Base-by-base conservation (phyloP, 30 jellyfish, hydroid and myxozoan species). In the Aurelia coerulea region DNA sequence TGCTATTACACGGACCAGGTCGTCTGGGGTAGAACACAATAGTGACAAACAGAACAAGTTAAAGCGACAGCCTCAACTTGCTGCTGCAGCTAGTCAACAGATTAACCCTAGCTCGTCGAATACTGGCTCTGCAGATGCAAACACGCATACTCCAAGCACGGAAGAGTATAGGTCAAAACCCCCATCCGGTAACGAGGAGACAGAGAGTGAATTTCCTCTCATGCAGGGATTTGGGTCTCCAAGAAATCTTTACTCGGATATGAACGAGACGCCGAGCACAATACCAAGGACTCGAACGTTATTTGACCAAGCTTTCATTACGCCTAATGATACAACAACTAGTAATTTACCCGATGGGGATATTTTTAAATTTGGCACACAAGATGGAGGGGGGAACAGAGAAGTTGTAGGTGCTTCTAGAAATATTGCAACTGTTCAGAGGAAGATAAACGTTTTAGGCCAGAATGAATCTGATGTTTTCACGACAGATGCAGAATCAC, bases 151-250 rank as follows among this genome's bases (percentile, higher is more conserved):
- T 32, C 81, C 93, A 52, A 84, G 85, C 19, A 84, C 84, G 12
- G 91, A 82, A 23, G 91, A 82, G 63, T 69, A 84, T 13, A 19
- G 53, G 5, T 62, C 91, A 5, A 65, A 62, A 53, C 81, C 91
- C 13, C 51, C 51, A 9, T 39, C 51, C 0, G 87, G 87, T 4
- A 84, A 84, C 49, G 93, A 84, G 65, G 93, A 84, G 65, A 84
- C 93, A 5, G 93, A 84, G 50, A 84, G 63, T 32, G 93, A 84
- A 63, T 84, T 73, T 52, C 84, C 93, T 5, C 33, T 84, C 10
- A 42, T 84, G 75, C 87, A 63, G 19, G 54, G 81, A 15, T 39
- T 82, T 17, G 85, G 81, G 14, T 84, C 93, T 1, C 93, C 93
- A 65, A 84, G 93, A 62, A 78, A 54, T 59, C 68, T 84, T 16